A percentile compares a stretch with the other conserved stretches of the same genome.
These are phyloP conservation scores for Sialia sialis DNA, from an alignment of 2,113 vertebrate genomes.

Conservation along the genomic window DNA sequence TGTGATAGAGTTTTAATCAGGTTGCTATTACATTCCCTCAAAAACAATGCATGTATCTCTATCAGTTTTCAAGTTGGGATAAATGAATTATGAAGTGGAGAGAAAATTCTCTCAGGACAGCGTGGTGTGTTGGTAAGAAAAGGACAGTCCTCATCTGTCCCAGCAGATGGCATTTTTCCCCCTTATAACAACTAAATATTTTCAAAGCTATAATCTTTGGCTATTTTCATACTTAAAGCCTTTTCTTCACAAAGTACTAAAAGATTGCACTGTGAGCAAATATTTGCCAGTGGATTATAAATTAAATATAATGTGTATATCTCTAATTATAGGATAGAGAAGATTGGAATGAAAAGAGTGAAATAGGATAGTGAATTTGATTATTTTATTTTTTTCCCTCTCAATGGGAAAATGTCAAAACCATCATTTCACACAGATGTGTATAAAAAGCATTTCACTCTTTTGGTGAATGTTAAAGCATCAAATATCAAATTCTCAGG, in stretches of 20 bases:
- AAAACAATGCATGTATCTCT: not conserved
- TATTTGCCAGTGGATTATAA: not conserved
- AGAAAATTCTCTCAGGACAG: not conserved
- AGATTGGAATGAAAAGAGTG: not conserved
- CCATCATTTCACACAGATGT: not conserved
- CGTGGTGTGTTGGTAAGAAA: not conserved
- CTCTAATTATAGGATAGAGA: not conserved
- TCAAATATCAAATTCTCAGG: not conserved
- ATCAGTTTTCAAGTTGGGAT: not conserved
- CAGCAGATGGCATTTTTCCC: constrained; percentile 65
- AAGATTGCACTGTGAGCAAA: not conserved
- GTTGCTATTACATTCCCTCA: not conserved
- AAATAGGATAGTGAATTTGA: not conserved
- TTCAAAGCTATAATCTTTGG: not conserved
- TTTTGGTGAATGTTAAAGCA: not conserved
- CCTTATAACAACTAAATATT: not conserved
- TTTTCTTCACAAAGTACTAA: not conserved
- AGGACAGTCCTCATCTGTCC: constrained; percentile 43
- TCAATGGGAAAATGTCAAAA: not conserved
- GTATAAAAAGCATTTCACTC: not conserved
- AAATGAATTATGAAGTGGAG: not conserved
- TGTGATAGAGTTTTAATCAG: not conserved
- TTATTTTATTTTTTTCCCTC: not conserved
- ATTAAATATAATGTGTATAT: not conserved
- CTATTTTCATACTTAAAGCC: not conserved